These are phyloP conservation scores for Pluvialis apricaria DNA, from an alignment of 2,113 vertebrate species.

Conservation along the genomic window DNA sequence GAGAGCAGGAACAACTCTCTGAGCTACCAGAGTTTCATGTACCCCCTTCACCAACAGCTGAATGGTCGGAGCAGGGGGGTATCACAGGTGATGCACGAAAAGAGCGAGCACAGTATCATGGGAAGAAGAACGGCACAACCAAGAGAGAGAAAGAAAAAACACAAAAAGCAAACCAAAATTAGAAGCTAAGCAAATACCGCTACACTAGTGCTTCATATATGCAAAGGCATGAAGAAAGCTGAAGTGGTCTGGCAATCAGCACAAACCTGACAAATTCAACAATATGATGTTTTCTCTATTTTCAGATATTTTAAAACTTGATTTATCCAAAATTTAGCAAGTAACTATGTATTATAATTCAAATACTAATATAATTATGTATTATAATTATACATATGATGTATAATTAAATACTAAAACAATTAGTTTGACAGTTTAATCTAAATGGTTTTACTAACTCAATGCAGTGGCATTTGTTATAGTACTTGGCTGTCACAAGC, in stretches of 20 bases:
- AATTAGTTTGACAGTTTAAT: background rate
- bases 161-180: slow-evolving; percentile 85
- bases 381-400: background rate
- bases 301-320: background rate
- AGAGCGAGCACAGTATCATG: slow-evolving; percentile 85
- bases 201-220: slow-evolving; percentile 73
- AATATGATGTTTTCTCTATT: background rate
- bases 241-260: slow-evolving; percentile 38
- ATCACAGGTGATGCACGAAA: slow-evolving; percentile 83
- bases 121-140: slow-evolving; percentile 78
- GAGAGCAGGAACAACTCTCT: slow-evolving; percentile 99
- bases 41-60: slow-evolving; percentile 99
- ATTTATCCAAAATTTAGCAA: background rate
- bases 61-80: slow-evolving; percentile 82
- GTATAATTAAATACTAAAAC: background rate
- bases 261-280: background rate
- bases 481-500: background rate
- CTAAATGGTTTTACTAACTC: background rate
- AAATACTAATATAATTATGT: background rate
- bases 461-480: background rate
- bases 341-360: background rate
- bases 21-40: slow-evolving; percentile 99
- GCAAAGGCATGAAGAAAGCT: slow-evolving; percentile 64
- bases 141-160: slow-evolving; percentile 74
- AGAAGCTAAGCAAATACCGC: slow-evolving; percentile 81